A percentile compares a stretch with the other conserved stretches of the same genome.
phyloP scores from a whole-genome alignment of 1,140 invertebrate species.

The Musca vetustissima region DNA sequence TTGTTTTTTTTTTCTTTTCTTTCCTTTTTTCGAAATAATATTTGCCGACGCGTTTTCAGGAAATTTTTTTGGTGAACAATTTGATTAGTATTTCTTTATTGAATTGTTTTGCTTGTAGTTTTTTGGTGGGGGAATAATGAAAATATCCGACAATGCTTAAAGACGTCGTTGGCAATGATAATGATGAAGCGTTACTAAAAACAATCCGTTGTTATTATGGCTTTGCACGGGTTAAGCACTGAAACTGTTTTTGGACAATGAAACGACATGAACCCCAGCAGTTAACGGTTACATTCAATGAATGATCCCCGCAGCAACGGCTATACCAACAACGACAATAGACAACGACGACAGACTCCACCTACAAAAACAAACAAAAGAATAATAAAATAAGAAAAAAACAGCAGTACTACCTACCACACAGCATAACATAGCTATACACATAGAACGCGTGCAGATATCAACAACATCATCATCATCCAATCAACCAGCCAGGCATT shows the following conservation, averaged over 20 bases:
- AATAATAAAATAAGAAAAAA: neutral
- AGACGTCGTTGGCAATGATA: conserved; percentile 33
- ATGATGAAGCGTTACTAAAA: conserved; percentile 9
- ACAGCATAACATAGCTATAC: too few relatives aligned
- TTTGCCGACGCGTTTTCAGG: neutral
- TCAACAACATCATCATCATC: too few relatives aligned
- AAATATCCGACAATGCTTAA: neutral
- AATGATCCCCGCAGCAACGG: conserved; percentile 22
- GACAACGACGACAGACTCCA: conserved; percentile 45
- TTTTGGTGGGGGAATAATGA: conserved; percentile 3
- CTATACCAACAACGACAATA: conserved; percentile 36
- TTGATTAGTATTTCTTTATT: neutral
- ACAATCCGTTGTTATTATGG: conserved; percentile 12
- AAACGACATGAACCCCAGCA: conserved; percentile 13
- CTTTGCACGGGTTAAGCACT: conserved; percentile 15
- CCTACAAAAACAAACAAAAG: conserved; percentile 48
- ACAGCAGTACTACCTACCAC: neutral
- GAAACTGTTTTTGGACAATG: conserved; percentile 13
- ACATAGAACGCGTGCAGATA: too few relatives aligned
- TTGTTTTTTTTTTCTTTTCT: neutral
- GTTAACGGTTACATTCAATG: conserved; percentile 15
- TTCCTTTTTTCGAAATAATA: neutral
- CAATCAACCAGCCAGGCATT: too few relatives aligned
- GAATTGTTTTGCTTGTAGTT: neutral
- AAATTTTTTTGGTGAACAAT: neutral